Conservation (phyloP, 2,797 vertebrate genomes). For the Capromys pilorides region DNA sequence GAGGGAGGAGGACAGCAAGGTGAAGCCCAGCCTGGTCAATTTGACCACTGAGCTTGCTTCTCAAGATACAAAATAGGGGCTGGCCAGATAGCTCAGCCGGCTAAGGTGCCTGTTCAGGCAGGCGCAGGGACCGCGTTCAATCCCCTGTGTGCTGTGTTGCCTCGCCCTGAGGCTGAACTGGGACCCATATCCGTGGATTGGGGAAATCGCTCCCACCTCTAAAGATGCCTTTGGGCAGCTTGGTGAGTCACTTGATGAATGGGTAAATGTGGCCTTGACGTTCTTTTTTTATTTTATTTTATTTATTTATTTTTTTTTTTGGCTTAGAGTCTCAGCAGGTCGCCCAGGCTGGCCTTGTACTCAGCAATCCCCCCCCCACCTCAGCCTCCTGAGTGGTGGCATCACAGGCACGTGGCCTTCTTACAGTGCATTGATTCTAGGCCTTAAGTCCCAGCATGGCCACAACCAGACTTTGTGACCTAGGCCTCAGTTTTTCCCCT, state of each 20-base stretch:
- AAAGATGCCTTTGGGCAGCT: not conserved
- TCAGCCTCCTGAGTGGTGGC: not conserved
- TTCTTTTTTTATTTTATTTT: not conserved
- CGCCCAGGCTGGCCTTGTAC: not conserved
- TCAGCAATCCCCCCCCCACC: not conserved
- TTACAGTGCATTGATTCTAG: not conserved
- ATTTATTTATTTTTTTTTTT: not conserved
- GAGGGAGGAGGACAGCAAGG: not conserved
- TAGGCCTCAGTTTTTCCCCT: not conserved
- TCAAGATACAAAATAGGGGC: not conserved
- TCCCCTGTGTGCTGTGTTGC: no score
- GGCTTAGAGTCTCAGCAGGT: not conserved
- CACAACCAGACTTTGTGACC: not conserved
- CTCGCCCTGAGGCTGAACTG: not conserved
- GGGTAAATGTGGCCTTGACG: not conserved
- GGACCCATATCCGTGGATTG: accelerated
- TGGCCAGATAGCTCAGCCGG: no score
- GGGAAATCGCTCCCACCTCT: not conserved
- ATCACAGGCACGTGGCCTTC: not conserved
- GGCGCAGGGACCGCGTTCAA: no score
- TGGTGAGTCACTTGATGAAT: not conserved
- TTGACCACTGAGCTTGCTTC: not conserved
- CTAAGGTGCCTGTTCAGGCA: no score
- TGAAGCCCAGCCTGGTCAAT: not conserved
- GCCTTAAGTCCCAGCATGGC: not conserved